These are phyloP conservation scores for Cottoperca gobio DNA, from an alignment of 2,797 vertebrate species.

Conservation along the genomic window DNA sequence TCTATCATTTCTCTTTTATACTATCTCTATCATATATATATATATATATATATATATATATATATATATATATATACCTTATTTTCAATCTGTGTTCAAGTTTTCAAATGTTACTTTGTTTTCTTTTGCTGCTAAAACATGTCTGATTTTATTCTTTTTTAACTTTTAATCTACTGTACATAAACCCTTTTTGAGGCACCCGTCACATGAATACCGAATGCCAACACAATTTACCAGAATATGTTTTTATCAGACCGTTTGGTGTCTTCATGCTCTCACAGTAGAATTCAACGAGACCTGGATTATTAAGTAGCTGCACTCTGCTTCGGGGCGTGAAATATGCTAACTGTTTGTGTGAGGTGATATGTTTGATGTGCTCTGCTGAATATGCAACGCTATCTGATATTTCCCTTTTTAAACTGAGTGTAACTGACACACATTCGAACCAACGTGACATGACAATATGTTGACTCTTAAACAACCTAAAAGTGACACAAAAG, in stretches of 20 bases:
- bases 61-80: no score
- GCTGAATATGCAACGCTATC: constrained; percentile 21
- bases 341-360: constrained; percentile 53
- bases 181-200: no score
- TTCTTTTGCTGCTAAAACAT: background rate
- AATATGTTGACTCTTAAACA: background rate
- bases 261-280: constrained; percentile 13
- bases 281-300: constrained; percentile 57
- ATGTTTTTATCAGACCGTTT: constrained; percentile 21
- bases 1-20: background rate
- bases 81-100: background rate
- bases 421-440: constrained; percentile 28
- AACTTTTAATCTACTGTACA: background rate
- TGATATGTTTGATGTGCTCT: constrained; percentile 42
- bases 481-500: background rate
- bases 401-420: constrained; percentile 43
- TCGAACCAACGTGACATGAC: background rate
- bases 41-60: no score
- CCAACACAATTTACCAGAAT: background rate
- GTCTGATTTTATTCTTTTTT: no score
- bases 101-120: background rate
- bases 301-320: constrained; percentile 56
- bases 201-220: background rate
- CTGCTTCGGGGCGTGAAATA: constrained; percentile 55
- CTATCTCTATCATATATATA: background rate